A percentile compares a stretch with the other conserved stretches of the same genome.
Evolutionary conservation across 2,113 vertebrate genomes (phyloP).

Genomic region (Nibea albiflora): DNA sequence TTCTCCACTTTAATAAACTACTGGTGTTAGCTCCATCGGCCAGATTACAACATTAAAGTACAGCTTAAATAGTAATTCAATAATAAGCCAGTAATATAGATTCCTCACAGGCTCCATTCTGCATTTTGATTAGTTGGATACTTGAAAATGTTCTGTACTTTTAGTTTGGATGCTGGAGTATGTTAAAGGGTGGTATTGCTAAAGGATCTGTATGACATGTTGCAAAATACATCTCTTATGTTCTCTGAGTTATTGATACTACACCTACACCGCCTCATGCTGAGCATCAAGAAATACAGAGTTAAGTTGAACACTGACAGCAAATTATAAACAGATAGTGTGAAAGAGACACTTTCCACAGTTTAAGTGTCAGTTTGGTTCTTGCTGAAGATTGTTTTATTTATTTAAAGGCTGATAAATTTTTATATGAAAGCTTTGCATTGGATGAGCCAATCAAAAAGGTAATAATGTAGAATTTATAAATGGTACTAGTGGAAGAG

Average conservation of each 20-base stretch:
- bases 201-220: background rate
- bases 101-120: background rate
- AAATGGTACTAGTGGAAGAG: background rate
- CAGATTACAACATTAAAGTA: background rate
- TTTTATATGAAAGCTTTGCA: background rate
- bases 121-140: background rate
- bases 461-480: background rate
- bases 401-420: background rate
- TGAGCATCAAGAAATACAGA: background rate
- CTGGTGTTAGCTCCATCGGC: background rate
- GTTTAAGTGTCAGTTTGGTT: background rate
- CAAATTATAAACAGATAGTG: background rate
- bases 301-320: background rate
- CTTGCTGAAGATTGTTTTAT: background rate
- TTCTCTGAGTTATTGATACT: slow-evolving; percentile 1
- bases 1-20: background rate
- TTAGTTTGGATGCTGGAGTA: background rate
- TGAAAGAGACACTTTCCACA: background rate
- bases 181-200: background rate
- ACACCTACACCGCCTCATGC: background rate
- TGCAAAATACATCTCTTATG: background rate
- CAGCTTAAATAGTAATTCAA: background rate
- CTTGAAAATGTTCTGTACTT: background rate
- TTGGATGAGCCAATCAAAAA: background rate
- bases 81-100: background rate